phyloP scores from a whole-genome alignment of 2,797 vertebrate species.

The Megalops cyprinoides region DNA sequence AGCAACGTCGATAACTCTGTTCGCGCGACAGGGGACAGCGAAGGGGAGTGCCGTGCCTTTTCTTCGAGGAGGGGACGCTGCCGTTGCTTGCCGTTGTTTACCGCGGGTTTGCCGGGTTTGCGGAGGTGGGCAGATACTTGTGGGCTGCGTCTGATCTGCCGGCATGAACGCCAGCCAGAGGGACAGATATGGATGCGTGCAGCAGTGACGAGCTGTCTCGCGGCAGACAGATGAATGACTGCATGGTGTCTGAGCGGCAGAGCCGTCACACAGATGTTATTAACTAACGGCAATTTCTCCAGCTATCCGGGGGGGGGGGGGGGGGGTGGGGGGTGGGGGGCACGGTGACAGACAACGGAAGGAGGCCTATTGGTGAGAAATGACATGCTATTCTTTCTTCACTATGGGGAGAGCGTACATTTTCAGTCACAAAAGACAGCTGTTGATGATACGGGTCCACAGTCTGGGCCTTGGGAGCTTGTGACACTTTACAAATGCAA shows the following conservation, averaged over 20 bases:
- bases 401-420: conserved; percentile 36
- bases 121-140: background rate
- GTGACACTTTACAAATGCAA: conserved; percentile 11
- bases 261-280: conserved; percentile 52
- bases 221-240: conserved; percentile 47
- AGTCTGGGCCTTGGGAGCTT: background rate
- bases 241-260: conserved; percentile 25
- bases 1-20: conserved; percentile 14
- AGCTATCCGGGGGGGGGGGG: conserved; percentile 51
- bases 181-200: conserved; percentile 40
- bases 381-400: conserved; percentile 2
- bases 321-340: too few relatives aligned
- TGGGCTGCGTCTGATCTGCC: background rate
- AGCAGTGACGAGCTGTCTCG: conserved; percentile 39
- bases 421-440: conserved; percentile 25
- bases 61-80: background rate
- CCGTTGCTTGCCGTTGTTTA: conserved; percentile 1
- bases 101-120: background rate
- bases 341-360: conserved; percentile 51
- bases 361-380: conserved; percentile 32
- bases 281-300: conserved; percentile 57
- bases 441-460: background rate
- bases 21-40: background rate
- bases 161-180: conserved; percentile 8
- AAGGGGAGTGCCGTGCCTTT: background rate